A percentile compares a stretch with the other conserved stretches of the same genome.
Evolutionary conservation across 2,888 invertebrate species (phyloP).

Genomic region (Koerneria pararmatus): DNA sequence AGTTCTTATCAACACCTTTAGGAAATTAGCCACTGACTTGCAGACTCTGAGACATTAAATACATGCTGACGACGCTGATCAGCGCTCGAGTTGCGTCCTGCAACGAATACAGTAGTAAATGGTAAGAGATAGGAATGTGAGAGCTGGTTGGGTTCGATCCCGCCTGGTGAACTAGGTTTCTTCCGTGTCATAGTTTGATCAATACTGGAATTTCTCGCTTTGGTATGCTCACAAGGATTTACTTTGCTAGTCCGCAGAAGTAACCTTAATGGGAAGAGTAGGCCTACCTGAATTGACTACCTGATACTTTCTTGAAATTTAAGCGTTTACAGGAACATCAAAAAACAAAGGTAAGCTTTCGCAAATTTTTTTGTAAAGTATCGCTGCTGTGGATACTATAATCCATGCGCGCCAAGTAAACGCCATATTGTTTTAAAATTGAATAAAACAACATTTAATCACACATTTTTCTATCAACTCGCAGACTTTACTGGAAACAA

Average conservation of each 20-base stretch:
- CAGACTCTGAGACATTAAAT: conserved; percentile 53
- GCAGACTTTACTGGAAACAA: no score
- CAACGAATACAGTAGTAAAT: neutral
- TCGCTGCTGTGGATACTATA: no score
- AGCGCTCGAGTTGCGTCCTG: conserved; percentile 57
- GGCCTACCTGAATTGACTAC: no score
- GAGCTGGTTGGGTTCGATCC: neutral
- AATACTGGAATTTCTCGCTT: neutral
- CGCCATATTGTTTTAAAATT: no score
- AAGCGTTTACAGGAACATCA: no score
- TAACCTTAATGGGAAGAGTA: no score
- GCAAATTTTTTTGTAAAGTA: no score
- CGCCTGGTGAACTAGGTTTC: neutral
- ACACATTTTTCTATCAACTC: no score
- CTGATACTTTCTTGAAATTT: no score
- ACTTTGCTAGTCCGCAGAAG: neutral
- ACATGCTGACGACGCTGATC: conserved; percentile 53
- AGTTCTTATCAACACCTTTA: neutral
- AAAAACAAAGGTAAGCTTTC: no score
- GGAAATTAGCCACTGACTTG: conserved; percentile 35
- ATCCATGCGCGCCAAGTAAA: no score
- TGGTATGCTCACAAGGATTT: neutral
- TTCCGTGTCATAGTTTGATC: neutral
- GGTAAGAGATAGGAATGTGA: neutral
- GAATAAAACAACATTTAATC: no score